phyloP scores from a whole-genome alignment of 2,797 vertebrate genomes.

The Amniataba percoides region DNA sequence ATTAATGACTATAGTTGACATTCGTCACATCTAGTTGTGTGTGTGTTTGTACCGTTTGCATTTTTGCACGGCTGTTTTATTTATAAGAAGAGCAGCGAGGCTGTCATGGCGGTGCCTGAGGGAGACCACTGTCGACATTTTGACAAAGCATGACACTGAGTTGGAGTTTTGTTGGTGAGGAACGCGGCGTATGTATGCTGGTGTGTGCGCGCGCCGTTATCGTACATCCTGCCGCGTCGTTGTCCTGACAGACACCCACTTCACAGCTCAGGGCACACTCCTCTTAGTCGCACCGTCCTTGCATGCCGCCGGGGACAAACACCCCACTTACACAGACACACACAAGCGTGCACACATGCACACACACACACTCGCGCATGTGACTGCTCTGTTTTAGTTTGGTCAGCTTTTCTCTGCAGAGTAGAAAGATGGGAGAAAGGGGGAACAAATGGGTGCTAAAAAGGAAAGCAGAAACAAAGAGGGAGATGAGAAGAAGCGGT shows the following conservation, averaged over 20 bases:
- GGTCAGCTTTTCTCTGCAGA: slow-evolving; percentile 59
- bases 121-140: slow-evolving; percentile 50
- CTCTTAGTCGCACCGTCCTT: slow-evolving; percentile 47
- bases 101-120: slow-evolving; percentile 24
- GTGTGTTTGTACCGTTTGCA: slow-evolving; percentile 6
- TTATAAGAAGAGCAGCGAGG: slow-evolving; percentile 43
- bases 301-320: slow-evolving; percentile 58
- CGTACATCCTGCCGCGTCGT: slow-evolving; percentile 55
- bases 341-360: slow-evolving; percentile 16
- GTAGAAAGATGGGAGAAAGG: slow-evolving; percentile 14
- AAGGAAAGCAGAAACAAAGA: background rate
- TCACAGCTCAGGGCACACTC: slow-evolving; percentile 75
- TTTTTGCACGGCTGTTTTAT: slow-evolving; percentile 41
- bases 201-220: slow-evolving; percentile 55
- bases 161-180: slow-evolving; percentile 47
- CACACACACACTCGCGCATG: slow-evolving; percentile 28
- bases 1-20: slow-evolving; percentile 35
- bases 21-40: slow-evolving; percentile 24
- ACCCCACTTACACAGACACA: slow-evolving; percentile 38
- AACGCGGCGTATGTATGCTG: slow-evolving; percentile 18
- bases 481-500: background rate
- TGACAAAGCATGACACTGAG: slow-evolving; percentile 58
- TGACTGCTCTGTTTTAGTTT: slow-evolving; percentile 56
- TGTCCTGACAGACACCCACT: slow-evolving; percentile 74
- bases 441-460: slow-evolving; percentile 20